Evolutionary conservation across 2,888 invertebrate species (phyloP), one percentile per base, ranked within the genome.

Genomic region (Brachycybe producta): DNA sequence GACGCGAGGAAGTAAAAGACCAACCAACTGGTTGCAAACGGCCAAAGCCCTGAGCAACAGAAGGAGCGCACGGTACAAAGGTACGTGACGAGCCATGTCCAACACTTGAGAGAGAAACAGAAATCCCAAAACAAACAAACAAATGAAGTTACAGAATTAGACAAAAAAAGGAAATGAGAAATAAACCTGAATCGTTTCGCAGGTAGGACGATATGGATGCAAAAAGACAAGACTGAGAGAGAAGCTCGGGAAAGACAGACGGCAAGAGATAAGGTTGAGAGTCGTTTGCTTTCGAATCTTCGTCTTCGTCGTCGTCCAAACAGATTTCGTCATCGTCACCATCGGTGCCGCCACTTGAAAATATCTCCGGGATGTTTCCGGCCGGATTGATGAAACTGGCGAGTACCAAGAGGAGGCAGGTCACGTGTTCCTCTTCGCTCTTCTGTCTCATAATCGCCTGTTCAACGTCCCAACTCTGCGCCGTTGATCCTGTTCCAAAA

Each of bases 1-100:
- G 32, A 73, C 72, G 0, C 82, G 80, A 11, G 53, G 53, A 55
- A 81, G 68, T 17, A 85, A 66, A 42, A 85, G 67, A 32, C 76
- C 73, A 3, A 79, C 75, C 50, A 80, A 63, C 58, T 74, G 73
- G 61, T 71, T 68, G 70, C 68, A 68, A 59, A 75, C 70, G 21
- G 80, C 81, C 64, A 82, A 71, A 1, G 86, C 84, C 56, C 91
- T 76, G 54, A 90, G 74, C 56, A 87, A 70, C 58, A 83, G 80
- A 59, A 92, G 70, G 61, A 91, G 80, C 57, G 86, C 82, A 58
- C 84, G 78, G 70, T 92, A 92, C 60, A 92, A 74, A 24, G 91
- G 90, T 68, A 92, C 88, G 72, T 92, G 92, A 17, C 91, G 78
- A n/a, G 92, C 88, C 83, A 94, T 91, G 70, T 94, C 92, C 67